These are phyloP conservation scores for Gari tellinella DNA, from an alignment of 2,888 invertebrate species.

Conservation along the genomic window DNA sequence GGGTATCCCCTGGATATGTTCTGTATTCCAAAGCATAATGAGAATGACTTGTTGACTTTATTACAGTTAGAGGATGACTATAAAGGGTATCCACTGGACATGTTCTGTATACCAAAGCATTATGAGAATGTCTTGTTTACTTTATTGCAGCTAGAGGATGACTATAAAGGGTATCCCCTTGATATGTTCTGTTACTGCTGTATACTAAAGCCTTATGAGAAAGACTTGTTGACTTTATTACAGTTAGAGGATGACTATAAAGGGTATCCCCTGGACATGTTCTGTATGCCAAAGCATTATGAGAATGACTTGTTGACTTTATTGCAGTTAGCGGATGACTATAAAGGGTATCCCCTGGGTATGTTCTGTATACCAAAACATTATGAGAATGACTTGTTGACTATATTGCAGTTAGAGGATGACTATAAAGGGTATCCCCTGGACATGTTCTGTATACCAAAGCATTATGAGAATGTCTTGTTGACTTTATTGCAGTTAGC, in stretches of 20 bases:
- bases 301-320: constrained; percentile 85
- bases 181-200: constrained; percentile 86
- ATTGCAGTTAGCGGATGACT: constrained; percentile 84
- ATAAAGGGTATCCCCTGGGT: constrained; percentile 84
- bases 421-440: too few relatives aligned
- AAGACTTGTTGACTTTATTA: constrained; percentile 85
- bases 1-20: constrained; percentile 85
- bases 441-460: too few relatives aligned
- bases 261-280: constrained; percentile 85
- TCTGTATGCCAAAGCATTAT: constrained; percentile 86
- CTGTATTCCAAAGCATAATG: constrained; percentile 86
- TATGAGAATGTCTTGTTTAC: constrained; percentile 85
- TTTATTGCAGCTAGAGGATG: constrained; percentile 83
- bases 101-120: constrained; percentile 86
- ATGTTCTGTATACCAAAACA: constrained; percentile 86
- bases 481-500: too few relatives aligned
- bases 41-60: constrained; percentile 85
- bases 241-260: constrained; percentile 84
- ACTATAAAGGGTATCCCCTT: constrained; percentile 83
- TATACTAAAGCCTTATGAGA: constrained; percentile 86
- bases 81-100: constrained; percentile 84
- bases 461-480: too few relatives aligned
- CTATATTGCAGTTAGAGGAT: too few relatives aligned
- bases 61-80: constrained; percentile 84
- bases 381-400: constrained; percentile 85